Conservation (phyloP, 2,113 vertebrate species). For the Piaya cayana region DNA sequence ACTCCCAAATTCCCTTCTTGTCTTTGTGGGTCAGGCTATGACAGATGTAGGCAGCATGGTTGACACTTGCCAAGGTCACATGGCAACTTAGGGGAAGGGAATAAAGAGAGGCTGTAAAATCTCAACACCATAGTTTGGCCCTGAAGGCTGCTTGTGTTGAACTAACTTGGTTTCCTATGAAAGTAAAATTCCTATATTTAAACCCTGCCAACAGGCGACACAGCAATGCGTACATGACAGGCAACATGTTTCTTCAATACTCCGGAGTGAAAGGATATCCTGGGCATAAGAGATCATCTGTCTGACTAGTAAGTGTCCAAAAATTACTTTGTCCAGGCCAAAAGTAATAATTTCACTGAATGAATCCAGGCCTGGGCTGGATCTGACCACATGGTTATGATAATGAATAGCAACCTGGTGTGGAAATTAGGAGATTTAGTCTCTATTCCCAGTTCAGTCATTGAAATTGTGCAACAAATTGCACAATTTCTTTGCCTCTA, state of each 20-base stretch:
- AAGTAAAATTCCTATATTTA: not conserved
- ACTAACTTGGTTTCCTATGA: not conserved
- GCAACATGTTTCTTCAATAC: not conserved
- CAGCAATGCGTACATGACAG: not conserved
- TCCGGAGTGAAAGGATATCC: not conserved
- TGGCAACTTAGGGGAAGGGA: not conserved
- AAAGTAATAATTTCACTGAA: not conserved
- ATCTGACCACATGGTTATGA: not conserved
- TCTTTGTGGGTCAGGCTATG: not conserved
- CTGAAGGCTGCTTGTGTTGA: not conserved
- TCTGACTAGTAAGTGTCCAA: not conserved
- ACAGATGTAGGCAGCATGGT: not conserved
- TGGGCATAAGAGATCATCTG: not conserved
- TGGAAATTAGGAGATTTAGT: not conserved
- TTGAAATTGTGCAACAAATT: constrained; percentile 43
- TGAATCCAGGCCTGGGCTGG: not conserved
- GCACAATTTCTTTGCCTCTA: constrained; percentile 3
- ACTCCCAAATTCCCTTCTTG: not conserved
- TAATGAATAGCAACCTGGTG: not conserved
- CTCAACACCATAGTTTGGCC: not conserved
- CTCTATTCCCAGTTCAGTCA: not conserved
- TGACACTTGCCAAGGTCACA: not conserved
- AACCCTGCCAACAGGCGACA: not conserved
- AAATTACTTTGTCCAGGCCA: not conserved
- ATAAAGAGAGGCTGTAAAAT: not conserved